phyloP scores from a whole-genome alignment of 2,797 vertebrate species.

The Gymnodraco acuticeps region DNA sequence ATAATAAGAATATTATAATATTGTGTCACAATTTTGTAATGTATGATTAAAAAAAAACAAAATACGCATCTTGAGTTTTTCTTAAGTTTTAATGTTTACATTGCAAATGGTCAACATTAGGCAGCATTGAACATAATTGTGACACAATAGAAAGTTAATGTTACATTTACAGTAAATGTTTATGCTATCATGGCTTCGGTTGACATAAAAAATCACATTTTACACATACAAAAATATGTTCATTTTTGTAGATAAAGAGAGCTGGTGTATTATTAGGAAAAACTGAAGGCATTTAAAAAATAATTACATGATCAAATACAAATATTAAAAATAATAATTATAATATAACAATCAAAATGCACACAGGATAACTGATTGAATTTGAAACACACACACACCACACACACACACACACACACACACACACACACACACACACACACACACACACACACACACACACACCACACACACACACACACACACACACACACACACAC shows the following conservation, averaged over 20 bases:
- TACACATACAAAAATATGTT: constrained; percentile 2
- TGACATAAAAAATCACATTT: constrained; percentile 15
- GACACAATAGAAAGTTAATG: constrained; percentile 69
- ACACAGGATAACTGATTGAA: background rate
- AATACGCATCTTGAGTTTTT: constrained; percentile 48
- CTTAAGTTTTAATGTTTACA: constrained; percentile 63
- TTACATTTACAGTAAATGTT: constrained; percentile 28
- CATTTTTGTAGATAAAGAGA: constrained; percentile 10
- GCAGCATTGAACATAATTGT: constrained; percentile 69
- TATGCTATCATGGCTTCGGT: constrained; percentile 1
- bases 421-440: no score
- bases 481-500: no score
- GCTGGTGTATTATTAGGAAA: background rate
- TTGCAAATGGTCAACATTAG: constrained; percentile 32
- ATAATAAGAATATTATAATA: constrained; percentile 11
- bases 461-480: no score
- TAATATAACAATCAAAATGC: background rate
- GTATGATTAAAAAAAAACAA: constrained; percentile 55
- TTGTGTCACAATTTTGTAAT: constrained; percentile 76
- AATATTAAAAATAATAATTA: no score
- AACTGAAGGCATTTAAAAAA: background rate
- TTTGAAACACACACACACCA: no score
- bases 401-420: no score
- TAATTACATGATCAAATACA: background rate
- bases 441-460: no score